These are phyloP conservation scores for Myripristis murdjan DNA, from an alignment of 2,797 vertebrate species.

Conservation along the genomic window DNA sequence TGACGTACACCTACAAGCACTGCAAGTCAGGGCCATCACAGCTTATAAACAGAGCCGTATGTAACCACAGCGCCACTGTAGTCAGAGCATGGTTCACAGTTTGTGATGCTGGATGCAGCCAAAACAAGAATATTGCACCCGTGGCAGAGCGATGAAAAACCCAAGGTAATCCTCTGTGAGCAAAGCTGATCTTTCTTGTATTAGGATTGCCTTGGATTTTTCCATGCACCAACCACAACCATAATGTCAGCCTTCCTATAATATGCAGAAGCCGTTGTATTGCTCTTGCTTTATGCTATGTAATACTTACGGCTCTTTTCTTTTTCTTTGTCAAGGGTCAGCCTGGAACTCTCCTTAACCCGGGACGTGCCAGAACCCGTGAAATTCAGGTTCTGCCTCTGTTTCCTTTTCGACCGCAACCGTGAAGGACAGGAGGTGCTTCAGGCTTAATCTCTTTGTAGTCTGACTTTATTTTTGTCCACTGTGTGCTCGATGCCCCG, in stretches of 20 bases:
- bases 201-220: background rate
- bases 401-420: too few relatives aligned
- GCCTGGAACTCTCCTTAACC: too few relatives aligned
- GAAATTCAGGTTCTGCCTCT: too few relatives aligned
- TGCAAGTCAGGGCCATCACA: background rate
- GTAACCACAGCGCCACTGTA: background rate
- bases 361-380: too few relatives aligned
- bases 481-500: too few relatives aligned
- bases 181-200: background rate
- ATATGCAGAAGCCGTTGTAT: too few relatives aligned
- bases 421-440: too few relatives aligned
- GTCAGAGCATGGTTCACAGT: background rate
- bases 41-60: slow-evolving; percentile 12
- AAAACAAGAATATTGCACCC: background rate
- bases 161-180: background rate
- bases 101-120: background rate
- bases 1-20: slow-evolving; percentile 4
- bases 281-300: too few relatives aligned
- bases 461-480: too few relatives aligned
- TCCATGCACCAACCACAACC: background rate
- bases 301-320: too few relatives aligned
- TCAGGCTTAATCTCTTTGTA: too few relatives aligned
- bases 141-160: background rate
- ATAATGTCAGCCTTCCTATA: background rate
- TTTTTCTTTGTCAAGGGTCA: too few relatives aligned